phyloP scores from a whole-genome alignment of 2,113 vertebrate genomes.

The Gobiocypris rarus region DNA sequence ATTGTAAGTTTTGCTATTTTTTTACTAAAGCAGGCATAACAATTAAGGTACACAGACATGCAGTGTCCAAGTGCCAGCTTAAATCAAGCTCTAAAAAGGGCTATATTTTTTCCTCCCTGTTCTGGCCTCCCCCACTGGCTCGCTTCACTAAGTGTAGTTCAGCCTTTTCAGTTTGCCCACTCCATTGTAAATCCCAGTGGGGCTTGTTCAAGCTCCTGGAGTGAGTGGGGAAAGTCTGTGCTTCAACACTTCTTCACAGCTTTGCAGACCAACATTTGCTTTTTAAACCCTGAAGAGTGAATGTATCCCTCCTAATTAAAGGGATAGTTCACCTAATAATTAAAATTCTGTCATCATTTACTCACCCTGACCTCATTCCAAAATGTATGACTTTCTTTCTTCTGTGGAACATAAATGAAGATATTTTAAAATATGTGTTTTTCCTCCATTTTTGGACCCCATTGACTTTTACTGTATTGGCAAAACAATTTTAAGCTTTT shows the following conservation, averaged over 20 bases:
- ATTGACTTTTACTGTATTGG: background rate
- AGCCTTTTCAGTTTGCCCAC: slow-evolving; percentile 79
- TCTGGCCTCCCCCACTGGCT: slow-evolving; percentile 71
- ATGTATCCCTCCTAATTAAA: background rate
- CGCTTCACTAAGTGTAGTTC: slow-evolving; percentile 70
- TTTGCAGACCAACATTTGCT: slow-evolving; percentile 21
- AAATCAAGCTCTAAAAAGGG: slow-evolving; percentile 77
- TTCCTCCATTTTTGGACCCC: background rate
- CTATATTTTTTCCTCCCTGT: slow-evolving; percentile 72
- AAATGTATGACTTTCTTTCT: background rate
- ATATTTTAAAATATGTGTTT: background rate
- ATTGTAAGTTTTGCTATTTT: slow-evolving; percentile 22
- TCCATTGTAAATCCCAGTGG: slow-evolving; percentile 76
- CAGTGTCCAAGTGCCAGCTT: slow-evolving; percentile 72
- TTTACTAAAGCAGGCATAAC: slow-evolving; percentile 64
- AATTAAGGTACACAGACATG: slow-evolving; percentile 72
- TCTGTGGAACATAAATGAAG: background rate
- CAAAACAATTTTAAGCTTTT: background rate
- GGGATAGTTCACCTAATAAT: background rate
- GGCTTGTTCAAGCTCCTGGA: slow-evolving; percentile 64
- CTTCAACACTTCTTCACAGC: slow-evolving; percentile 59
- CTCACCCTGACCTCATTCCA: background rate
- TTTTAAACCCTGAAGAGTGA: background rate
- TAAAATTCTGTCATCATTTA: background rate
- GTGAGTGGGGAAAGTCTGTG: slow-evolving; percentile 48